These are phyloP conservation scores for Sylvietta virens DNA, from an alignment of 2,113 vertebrate species.

Conservation along the genomic window DNA sequence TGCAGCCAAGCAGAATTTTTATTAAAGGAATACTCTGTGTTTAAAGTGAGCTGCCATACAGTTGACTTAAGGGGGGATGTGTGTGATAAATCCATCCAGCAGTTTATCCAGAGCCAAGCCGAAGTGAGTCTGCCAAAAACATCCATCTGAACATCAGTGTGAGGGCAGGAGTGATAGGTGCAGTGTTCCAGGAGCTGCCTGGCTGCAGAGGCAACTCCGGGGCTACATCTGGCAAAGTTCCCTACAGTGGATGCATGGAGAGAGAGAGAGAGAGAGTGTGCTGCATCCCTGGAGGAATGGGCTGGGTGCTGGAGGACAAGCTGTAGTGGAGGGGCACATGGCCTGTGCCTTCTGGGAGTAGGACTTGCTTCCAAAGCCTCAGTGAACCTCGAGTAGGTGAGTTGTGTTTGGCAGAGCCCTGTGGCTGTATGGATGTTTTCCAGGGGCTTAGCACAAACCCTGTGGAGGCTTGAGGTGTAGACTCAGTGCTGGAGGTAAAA, in stretches of 20 bases:
- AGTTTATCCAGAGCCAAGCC: neutral
- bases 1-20: neutral
- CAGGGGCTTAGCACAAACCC: neutral
- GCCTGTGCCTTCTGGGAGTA: neutral
- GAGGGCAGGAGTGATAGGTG: accelerated
- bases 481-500: neutral
- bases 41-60: neutral
- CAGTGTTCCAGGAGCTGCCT: neutral
- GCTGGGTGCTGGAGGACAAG: neutral
- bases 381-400: neutral
- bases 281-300: neutral
- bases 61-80: neutral
- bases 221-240: neutral
- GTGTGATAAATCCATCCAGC: neutral
- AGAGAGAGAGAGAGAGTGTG: neutral
- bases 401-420: neutral
- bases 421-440: neutral
- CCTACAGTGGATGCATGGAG: neutral
- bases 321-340: accelerated
- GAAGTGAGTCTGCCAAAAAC: neutral
- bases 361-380: neutral
- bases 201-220: neutral
- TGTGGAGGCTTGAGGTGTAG: neutral
- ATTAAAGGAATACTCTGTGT: neutral
- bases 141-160: neutral